Evolutionary conservation across 64 coral and sea anemone genomes (phyloP).

Genomic region (Montipora foliosa): DNA sequence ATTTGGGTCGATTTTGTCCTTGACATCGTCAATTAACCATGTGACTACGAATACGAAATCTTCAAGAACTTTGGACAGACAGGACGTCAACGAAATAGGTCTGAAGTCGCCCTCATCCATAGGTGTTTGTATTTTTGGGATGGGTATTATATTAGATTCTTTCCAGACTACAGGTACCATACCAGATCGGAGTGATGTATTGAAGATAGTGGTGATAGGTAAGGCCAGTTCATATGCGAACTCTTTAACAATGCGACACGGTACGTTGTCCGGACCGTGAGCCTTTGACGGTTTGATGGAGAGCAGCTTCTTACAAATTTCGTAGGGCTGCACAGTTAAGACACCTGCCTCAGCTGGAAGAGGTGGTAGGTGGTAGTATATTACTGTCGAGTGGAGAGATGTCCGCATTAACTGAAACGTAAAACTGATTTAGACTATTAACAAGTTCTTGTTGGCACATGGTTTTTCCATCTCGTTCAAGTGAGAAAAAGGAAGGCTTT

Average conservation of each 20-base stretch:
- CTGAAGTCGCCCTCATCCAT: too few relatives aligned
- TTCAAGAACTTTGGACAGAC: slow-evolving; percentile 24
- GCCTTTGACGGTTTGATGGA: too few relatives aligned
- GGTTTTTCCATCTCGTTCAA: slow-evolving; percentile 16
- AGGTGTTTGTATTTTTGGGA: too few relatives aligned
- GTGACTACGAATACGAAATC: not conserved
- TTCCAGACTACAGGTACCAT: too few relatives aligned
- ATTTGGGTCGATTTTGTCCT: too few relatives aligned
- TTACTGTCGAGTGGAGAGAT: too few relatives aligned
- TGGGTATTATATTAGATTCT: too few relatives aligned
- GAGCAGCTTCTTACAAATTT: not conserved
- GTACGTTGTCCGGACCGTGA: not conserved
- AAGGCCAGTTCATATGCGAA: not conserved
- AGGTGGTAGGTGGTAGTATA: too few relatives aligned
- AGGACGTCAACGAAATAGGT: slow-evolving; percentile 19
- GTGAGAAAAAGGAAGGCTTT: not conserved
- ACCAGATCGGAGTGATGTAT: too few relatives aligned
- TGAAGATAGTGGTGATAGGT: not conserved
- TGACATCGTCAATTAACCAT: too few relatives aligned
- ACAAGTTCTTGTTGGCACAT: not conserved
- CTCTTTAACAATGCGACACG: not conserved
- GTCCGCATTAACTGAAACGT: slow-evolving; percentile 35
- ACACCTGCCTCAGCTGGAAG: too few relatives aligned
- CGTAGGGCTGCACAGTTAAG: not conserved
- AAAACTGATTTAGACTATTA: slow-evolving; percentile 37